Evolutionary conservation across 2,888 invertebrate species (phyloP), one percentile per base, ranked within the genome.

Genomic region (Callosobruchus maculatus): DNA sequence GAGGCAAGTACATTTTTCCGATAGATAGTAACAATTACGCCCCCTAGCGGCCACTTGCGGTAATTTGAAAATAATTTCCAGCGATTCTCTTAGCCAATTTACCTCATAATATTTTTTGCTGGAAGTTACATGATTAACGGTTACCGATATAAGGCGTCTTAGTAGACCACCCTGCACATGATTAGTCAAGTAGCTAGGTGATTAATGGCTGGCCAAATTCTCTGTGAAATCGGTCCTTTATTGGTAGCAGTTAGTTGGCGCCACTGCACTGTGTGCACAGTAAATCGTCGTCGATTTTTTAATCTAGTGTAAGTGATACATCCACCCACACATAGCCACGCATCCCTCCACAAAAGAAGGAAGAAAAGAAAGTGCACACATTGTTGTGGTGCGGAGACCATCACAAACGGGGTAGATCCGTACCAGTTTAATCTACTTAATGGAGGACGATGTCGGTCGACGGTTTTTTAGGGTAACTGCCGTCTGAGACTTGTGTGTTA

Each of bases 341-440:
- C 49, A 49, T 49, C 49, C 77, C 79, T 78, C 80, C 73, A 72
- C 75, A 76, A 75, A 75, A 74, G 73, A 76, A 73, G 78, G 75
- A 79, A 83, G 82, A 83, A 83, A 80, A 76, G 82, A 75, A 78
- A 74, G 77, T 77, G 77, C 73, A 79, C 67, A 72, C 77, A 83
- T 84, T 83, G 84, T 84, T 82, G 82, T 81, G 83, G 83, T 78
- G 80, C 83, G 76, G 77, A 78, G 76, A 78, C 70, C 76, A 79
- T 77, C 76, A 77, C 78, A 83, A 81, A 84, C 83, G 82, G 82
- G 83, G 78, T 79, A 81, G 75, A 78, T 78, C 79, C 83, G 83
- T 84, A 80, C 84, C 83, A 83, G 84, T 84, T 84, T 84, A 84
- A 84, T 84, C 84, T 83, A 81, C 83, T 84, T 83, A 84, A 84